Evolutionary conservation across 2,888 invertebrate genomes (phyloP), one percentile per base, ranked within the genome.

Genomic region (Strigamia crassipes): DNA sequence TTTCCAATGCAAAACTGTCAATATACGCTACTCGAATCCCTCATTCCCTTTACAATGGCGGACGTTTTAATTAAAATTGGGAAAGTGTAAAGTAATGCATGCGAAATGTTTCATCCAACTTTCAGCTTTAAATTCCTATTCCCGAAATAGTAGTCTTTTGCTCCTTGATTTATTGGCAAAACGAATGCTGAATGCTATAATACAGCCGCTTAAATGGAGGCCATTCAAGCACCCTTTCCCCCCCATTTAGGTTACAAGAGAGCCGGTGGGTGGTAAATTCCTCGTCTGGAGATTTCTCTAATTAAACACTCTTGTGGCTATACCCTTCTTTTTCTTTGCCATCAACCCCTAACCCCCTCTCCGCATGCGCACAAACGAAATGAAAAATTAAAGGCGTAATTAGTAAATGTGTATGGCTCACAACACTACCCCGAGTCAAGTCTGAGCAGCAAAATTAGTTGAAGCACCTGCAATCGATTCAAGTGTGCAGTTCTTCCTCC

Each of bases 151-250:
- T 73, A 73, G 27, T 73, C 73, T 73, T 66, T 73, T 73, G 73
- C 73, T 73, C 31, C 73, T 73, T 73, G 73, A 73, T 73, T 73
- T 73, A 73, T 73, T 73, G 73, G 73, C 73, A 73, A 31, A 73
- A 73, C 73, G 73, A 73, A 73, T 73, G 73, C 73, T 73, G 73
- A 73, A 73, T 73, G 73, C 73, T 73, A 73, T 73, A 73, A 73
- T 73, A 56, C 18, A 73, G 73, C 27, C n/a, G 73, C 73, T 13
- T 73, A 73, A 73, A 73, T 73, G 73, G 73, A 13, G 31, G 73
- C 73, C 73, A 73, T 73, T 73, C 27, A 73, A 73, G 8, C 73
- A 31, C 27, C 73, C 73, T 73, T 31, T 73, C 31, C 73, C 31
- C 31, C 21, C 73, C 73, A 73, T 73, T 73, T n/a, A 31, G 73